Base-by-base conservation (phyloP, 1,140 invertebrate species). In the Drosophila navojoa region DNA sequence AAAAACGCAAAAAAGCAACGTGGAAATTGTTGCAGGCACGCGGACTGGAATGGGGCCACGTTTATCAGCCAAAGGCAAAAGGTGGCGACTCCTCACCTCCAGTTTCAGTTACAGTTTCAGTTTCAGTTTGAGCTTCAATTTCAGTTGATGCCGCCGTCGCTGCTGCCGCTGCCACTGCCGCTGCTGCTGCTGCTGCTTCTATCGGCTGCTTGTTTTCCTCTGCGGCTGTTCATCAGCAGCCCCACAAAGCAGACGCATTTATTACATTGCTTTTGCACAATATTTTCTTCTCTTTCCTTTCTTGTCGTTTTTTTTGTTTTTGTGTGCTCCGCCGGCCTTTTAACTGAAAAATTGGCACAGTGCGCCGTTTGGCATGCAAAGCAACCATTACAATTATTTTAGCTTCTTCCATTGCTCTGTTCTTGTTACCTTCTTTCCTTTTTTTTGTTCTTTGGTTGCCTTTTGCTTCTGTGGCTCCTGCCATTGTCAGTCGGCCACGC, bases 321-420 rank as follows among this genome's bases (percentile, higher is more conserved):
- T 32, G 50, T 13, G 7, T 22, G 11, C 15, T 40, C 11, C 44
- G 32, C 67, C 78, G 71, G 71, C 79, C 79, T 82, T 87, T 86
- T 86, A 87, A 86, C 82, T 86, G 82, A 87, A 86, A 86, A 86
- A 86, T 86, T 86, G 82, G 82, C 82, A 86, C 79, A 78, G 64
- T 80, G 76, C 69, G 71, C 75, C 79, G 82, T 79, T 71, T 76
- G 79, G 79, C 82, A 86, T 86, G 82, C 82, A 86, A 86, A 86
- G 79, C 82, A 87, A 85, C 64, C 79, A 86, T 86, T 59, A 59
- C 57, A 59, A 59, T 59, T 59, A 59, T 86, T 87, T 63, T 49
- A 52, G 52, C 42, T 79, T 79, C 11, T 35, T 60, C 45, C 64
- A 44, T 44, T 15, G 13, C 52, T 49, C 25, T 49, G 19, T 25